Evolutionary conservation across 2,113 vertebrate species (phyloP), one percentile per base, ranked within the genome.

Genomic region (Lipotes vexillifer): DNA sequence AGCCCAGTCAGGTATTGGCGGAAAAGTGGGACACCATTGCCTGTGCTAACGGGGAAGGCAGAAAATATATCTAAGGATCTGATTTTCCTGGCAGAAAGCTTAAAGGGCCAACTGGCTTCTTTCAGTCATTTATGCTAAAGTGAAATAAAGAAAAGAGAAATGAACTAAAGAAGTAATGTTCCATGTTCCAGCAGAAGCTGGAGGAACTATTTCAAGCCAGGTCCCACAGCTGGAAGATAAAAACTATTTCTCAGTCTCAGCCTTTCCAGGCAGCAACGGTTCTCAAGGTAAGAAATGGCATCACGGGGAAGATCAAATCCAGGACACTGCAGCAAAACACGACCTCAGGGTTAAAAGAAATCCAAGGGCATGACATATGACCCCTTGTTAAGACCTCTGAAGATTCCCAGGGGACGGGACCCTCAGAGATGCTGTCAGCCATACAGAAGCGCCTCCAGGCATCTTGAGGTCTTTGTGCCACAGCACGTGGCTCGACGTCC

Each of bases 401-500:
- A n/a, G n/a, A 9, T 15, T 52, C 27, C n/a, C 0, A 10, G n/a
- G 1, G 15, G 18, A 21, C 61, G 8, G 6, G 41, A 5, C 14
- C 29, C 36, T 44, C 11, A 0, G 5, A 15, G 21, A 14, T 4
- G 3, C 65, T 29, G 0, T 46, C 18, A 18, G 17, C 59, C 41
- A 21, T 6, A 49, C 18, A 15, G 21, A 55, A 81, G 55, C 2
- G 49, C 41, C 38, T 52, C 61, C 61, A 1, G 15, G n/a, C 15
- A 11, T 61, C 15, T 31, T 8, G 36, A 52, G 29, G 36, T 21
- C 38, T 10, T 17, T 49, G 18, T 68, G 36, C 38, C 57, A 20
- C 15, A 41, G 49, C 29, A 11, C 59, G 11, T 5, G 27, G 46
- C 69, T 55, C 5, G 2, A 2, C 20, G 17, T 23, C 65, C 41